These are phyloP conservation scores for Labrus mixtus DNA, from an alignment of 2,113 vertebrate genomes.

Conservation along the genomic window DNA sequence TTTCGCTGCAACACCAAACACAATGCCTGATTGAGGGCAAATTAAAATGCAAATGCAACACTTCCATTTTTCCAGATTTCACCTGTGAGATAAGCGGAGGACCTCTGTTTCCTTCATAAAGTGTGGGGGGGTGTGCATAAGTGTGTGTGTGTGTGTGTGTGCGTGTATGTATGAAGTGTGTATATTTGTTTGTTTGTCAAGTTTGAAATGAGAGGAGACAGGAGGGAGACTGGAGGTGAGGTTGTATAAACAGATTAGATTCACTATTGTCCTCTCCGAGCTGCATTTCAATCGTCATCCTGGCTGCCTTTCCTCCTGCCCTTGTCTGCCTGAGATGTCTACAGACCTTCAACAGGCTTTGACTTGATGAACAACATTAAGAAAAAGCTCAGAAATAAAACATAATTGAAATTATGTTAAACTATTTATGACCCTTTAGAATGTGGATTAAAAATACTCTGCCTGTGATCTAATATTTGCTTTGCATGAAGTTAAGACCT, in stretches of 20 bases:
- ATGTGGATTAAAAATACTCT: background rate
- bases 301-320: conserved; percentile 24
- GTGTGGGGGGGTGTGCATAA: conserved; percentile 5
- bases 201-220: conserved; percentile 68
- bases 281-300: conserved; percentile 62
- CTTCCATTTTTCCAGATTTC: conserved; percentile 75
- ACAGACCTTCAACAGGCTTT: conserved; percentile 8
- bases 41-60: conserved; percentile 85
- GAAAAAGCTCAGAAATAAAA: background rate
- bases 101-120: conserved; percentile 59
- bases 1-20: conserved; percentile 69
- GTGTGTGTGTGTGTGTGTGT: conserved; percentile 5
- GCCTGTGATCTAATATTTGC: background rate
- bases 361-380: background rate
- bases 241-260: conserved; percentile 78
- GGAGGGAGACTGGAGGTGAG: conserved; percentile 63
- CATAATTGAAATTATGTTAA: background rate
- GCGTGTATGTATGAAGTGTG: conserved; percentile 31
- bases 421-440: background rate
- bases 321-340: conserved; percentile 30
- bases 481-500: background rate
- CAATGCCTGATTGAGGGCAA: conserved; percentile 78
- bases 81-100: conserved; percentile 72
- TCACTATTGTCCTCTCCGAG: conserved; percentile 61
- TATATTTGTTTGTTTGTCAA: conserved; percentile 68